Evolutionary conservation across 1,140 invertebrate species (phyloP), one percentile per base, ranked within the genome.

Genomic region (Brachionus calyciflorus): DNA sequence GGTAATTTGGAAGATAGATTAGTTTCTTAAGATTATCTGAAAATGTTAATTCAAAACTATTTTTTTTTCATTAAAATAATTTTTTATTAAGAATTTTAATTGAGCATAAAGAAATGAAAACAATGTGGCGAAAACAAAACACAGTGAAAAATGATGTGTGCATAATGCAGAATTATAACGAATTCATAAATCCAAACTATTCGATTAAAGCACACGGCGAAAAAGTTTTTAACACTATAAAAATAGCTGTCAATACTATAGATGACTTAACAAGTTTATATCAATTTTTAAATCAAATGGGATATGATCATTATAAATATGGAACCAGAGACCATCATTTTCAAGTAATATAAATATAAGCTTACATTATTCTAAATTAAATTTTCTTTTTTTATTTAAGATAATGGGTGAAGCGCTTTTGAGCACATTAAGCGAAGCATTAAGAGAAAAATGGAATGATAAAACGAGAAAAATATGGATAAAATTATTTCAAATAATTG

Each of bases 81-180:
- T 49, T 37, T 37, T 10, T 60, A 33, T 1, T 33, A 60, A 70
- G 69, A 17, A 49, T 73, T 19, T 40, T 73, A 21, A 73, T 73
- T 12, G 69, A 73, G 19, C 44, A 73, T 30, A 73, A 73, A 73
- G 69, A 73, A 51, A 40, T 73, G 51, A 73, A 73, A 51, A 37
- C 19, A 24, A 73, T 73, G 69, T 73, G 44, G 44, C 44, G 69
- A 17, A 73, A 51, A 21, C 69, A 55, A 73, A 65, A 65, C 26
- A 6, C 12, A 44, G 14, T 24, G 30, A n/a, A 17, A 40, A 60
- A 37, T 37, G 55, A 60, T 37, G 19, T 6, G 14, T 19, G 30
- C 2, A 7, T 37, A 10, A 40, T 40, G 30, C 28, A 60, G 9
- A 24, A 65, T 65, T 44, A 24, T 65, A 24, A 10, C 33, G 60